Conservation (phyloP, 1,140 invertebrate genomes). For the Cydia fagiglandana region DNA sequence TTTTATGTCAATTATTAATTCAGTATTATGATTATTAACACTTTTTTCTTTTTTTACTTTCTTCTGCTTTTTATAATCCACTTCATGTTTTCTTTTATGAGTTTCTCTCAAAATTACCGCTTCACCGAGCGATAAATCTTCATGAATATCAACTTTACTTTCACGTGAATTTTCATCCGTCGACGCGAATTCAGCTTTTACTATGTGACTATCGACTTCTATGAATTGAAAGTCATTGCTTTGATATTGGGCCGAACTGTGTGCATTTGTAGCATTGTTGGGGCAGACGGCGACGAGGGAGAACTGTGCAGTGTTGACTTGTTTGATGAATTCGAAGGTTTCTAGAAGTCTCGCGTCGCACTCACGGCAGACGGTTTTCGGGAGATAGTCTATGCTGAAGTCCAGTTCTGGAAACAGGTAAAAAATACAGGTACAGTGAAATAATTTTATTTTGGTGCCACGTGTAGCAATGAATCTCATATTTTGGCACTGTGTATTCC, state of each 20-base stretch:
- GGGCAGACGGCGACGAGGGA: neutral
- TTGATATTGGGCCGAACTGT: neutral
- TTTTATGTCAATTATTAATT: neutral
- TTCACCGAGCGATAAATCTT: neutral
- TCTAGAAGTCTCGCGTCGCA: neutral
- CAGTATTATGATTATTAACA: too few species aligned
- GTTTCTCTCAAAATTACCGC: neutral
- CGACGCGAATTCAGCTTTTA: neutral
- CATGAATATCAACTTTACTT: neutral
- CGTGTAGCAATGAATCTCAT: too few species aligned
- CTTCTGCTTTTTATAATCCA: neutral
- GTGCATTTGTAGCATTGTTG: neutral
- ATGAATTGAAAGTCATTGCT: neutral
- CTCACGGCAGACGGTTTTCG: neutral
- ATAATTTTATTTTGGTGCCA: neutral
- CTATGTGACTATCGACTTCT: neutral
- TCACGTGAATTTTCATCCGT: neutral
- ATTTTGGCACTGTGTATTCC: too few species aligned
- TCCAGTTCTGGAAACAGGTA: neutral
- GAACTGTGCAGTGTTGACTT: neutral
- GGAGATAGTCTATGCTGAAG: neutral
- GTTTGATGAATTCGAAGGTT: constrained; percentile 5
- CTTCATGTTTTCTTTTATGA: neutral
- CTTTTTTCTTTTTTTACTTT: neutral
- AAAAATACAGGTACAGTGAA: neutral